A percentile compares a stretch with the other conserved stretches of the same genome.
Evolutionary conservation across 2,888 invertebrate genomes (phyloP).

Genomic region (Oasisia sp.): DNA sequence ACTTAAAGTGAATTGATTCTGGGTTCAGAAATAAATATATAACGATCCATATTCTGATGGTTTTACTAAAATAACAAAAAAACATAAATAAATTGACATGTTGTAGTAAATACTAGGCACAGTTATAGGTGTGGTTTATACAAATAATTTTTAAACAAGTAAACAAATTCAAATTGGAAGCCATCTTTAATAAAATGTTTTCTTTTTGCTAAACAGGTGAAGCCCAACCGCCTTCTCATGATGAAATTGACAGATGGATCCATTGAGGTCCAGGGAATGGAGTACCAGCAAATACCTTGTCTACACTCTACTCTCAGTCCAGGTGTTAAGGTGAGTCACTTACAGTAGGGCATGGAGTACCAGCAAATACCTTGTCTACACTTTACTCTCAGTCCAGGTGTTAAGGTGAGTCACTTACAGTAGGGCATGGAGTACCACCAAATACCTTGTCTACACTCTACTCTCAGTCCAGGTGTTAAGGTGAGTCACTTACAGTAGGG

Average conservation of each 20-base stretch:
- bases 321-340: slow-evolving; percentile 64
- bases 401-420: background rate
- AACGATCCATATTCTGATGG: no score
- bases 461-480: no score
- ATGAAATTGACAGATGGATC: slow-evolving; percentile 80
- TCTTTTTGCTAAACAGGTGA: slow-evolving; percentile 18
- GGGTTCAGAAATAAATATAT: no score
- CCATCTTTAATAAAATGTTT: background rate
- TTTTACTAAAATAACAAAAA: no score
- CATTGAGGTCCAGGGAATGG: slow-evolving; percentile 77
- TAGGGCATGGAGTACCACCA: no score
- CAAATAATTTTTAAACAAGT: no score
- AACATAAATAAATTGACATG: no score
- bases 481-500: background rate
- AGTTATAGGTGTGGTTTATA: no score
- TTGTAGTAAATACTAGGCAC: no score
- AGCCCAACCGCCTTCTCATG: slow-evolving; percentile 72
- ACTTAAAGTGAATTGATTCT: no score
- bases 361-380: background rate
- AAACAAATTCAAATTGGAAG: no score
- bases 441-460: no score
- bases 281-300: slow-evolving; percentile 71
- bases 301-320: slow-evolving; percentile 60
- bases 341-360: background rate
- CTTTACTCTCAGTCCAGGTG: background rate